Percentiles rank a stretch among this genome's conserved stretches.
Conservation (phyloP, 1,140 invertebrate genomes). For the Drosophila oshimai region DNA sequence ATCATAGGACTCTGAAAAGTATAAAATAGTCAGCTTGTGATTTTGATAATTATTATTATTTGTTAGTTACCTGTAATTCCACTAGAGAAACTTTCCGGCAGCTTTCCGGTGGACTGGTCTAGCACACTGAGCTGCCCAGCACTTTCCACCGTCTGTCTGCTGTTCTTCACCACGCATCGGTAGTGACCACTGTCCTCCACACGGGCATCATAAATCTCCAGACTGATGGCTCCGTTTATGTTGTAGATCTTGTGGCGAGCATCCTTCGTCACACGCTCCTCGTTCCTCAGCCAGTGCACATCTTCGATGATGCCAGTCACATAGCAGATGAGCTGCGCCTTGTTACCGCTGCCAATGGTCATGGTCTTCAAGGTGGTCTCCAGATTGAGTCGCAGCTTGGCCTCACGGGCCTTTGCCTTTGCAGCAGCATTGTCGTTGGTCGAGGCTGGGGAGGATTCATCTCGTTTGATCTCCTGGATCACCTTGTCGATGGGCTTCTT, state of each 20-base stretch:
- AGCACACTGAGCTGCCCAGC: slow-evolving; percentile 86
- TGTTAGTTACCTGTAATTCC: neutral
- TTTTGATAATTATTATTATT: too few relatives aligned
- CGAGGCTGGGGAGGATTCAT: neutral
- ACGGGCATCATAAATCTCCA: slow-evolving; percentile 76
- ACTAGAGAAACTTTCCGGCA: slow-evolving; percentile 65
- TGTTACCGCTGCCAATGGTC: slow-evolving; percentile 73
- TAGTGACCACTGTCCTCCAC: slow-evolving; percentile 74
- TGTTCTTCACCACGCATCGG: slow-evolving; percentile 86
- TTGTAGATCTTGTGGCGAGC: slow-evolving; percentile 77
- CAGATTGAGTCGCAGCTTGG: slow-evolving; percentile 59
- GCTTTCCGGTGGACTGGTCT: slow-evolving; percentile 54
- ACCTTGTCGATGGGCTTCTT: slow-evolving; percentile 47
- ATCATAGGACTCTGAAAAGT: slow-evolving; percentile 81
- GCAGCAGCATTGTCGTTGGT: slow-evolving; percentile 6
- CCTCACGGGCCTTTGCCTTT: slow-evolving; percentile 60
- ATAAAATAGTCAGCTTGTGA: neutral
- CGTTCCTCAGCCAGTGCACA: slow-evolving; percentile 72
- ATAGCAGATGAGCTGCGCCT: slow-evolving; percentile 76
- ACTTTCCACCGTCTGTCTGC: slow-evolving; percentile 85
- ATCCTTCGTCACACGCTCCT: slow-evolving; percentile 68
- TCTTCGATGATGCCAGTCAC: slow-evolving; percentile 74
- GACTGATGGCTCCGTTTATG: slow-evolving; percentile 74
- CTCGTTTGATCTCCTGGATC: slow-evolving; percentile 32
- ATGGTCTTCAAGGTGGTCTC: slow-evolving; percentile 74